Percentiles rank a stretch among this genome's conserved stretches.
Conservation (phyloP, 2,797 vertebrate species). For the Phalloptychus januarius region DNA sequence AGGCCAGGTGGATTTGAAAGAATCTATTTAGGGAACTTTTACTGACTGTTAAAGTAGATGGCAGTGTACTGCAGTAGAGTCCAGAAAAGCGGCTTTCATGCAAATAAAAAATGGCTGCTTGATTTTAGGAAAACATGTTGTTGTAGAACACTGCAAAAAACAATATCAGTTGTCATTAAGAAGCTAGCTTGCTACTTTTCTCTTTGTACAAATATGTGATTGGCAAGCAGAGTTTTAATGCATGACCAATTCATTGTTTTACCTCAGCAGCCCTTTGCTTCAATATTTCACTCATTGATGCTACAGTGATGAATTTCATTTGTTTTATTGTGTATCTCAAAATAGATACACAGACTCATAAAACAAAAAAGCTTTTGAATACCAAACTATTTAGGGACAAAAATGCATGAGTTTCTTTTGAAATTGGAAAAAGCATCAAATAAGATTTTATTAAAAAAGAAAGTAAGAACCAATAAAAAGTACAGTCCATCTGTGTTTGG, state of each 20-base stretch:
- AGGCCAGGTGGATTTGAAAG: background rate
- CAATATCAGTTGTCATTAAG: background rate
- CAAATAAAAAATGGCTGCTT: background rate
- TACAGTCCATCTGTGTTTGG: background rate
- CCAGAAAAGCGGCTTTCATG: background rate
- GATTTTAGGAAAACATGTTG: background rate
- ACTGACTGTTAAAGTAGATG: background rate
- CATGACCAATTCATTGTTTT: background rate
- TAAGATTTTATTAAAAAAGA: background rate
- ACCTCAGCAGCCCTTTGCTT: background rate
- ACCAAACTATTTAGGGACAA: background rate
- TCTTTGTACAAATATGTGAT: background rate
- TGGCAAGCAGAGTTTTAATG: slow-evolving; percentile 1
- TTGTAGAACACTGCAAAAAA: background rate
- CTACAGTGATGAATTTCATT: background rate
- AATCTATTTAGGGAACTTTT: background rate
- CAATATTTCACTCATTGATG: background rate
- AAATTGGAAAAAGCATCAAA: background rate
- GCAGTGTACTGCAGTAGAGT: background rate
- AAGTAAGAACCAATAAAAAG: background rate
- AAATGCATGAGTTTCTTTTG: background rate
- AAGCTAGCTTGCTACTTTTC: background rate
- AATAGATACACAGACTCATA: background rate
- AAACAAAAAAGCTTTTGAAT: background rate
- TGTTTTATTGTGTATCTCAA: background rate